Evolutionary conservation across 2,888 invertebrate genomes (phyloP).

Genomic region (Drosophila pegasa): DNA sequence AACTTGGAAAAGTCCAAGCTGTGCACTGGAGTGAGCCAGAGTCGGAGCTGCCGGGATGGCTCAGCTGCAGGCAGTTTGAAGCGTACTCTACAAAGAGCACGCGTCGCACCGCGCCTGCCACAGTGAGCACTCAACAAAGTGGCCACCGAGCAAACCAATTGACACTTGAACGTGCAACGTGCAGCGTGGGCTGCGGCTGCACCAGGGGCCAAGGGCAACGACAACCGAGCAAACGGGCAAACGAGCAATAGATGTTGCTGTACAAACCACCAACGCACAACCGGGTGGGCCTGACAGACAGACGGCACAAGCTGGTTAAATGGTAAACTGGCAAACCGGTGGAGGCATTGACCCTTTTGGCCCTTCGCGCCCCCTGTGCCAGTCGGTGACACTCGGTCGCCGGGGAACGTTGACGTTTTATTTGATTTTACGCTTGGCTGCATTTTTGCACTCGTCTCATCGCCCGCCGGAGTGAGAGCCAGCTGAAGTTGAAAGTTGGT

Average conservation of each 20-base stretch:
- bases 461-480: slow-evolving; percentile 19
- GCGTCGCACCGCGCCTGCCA: slow-evolving; percentile 35
- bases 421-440: slow-evolving; percentile 81
- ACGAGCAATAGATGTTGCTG: slow-evolving; percentile 12
- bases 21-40: slow-evolving; percentile 28
- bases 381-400: slow-evolving; percentile 46
- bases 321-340: slow-evolving; percentile 25
- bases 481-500: not conserved
- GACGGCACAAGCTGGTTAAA: slow-evolving; percentile 10
- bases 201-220: slow-evolving; percentile 22
- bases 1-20: slow-evolving; percentile 25
- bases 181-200: slow-evolving; percentile 7
- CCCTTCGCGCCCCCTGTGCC: slow-evolving; percentile 29
- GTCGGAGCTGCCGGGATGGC: slow-evolving; percentile 12
- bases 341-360: slow-evolving; percentile 47
- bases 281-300: slow-evolving; percentile 48
- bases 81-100: slow-evolving; percentile 40
- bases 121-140: slow-evolving; percentile 68
- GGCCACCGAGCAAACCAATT: slow-evolving; percentile 74
- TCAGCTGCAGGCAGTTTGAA: slow-evolving; percentile 36
- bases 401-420: slow-evolving; percentile 73
- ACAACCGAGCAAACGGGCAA: slow-evolving; percentile 1
- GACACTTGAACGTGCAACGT: slow-evolving; percentile 67
- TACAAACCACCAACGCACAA: slow-evolving; percentile 54
- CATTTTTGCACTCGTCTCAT: slow-evolving; percentile 67